A percentile compares a stretch with the other conserved stretches of the same genome.
Conservation (phyloP, 2,113 vertebrate genomes). For the Xenopus borealis region DNA sequence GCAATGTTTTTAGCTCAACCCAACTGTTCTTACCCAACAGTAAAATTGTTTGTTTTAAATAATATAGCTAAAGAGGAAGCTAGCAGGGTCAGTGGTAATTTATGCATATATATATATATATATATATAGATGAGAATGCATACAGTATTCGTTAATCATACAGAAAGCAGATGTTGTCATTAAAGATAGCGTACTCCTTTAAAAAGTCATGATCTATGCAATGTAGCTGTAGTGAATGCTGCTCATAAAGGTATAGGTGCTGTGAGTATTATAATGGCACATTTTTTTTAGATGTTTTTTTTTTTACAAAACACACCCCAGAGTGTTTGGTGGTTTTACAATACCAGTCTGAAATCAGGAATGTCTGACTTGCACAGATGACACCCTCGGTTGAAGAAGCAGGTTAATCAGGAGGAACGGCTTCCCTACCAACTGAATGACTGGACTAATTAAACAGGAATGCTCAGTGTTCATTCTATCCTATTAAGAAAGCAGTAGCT, state of each 20-base stretch:
- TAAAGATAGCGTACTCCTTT: too few species aligned
- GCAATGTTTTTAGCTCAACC: too few species aligned
- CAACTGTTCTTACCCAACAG: too few species aligned
- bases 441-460: constrained; percentile 64
- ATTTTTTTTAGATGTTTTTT: constrained; percentile 34
- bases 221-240: too few species aligned
- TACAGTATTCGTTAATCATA: too few species aligned
- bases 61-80: too few species aligned
- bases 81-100: too few species aligned
- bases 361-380: constrained; percentile 62
- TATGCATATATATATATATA: too few species aligned
- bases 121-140: too few species aligned
- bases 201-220: too few species aligned
- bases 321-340: constrained; percentile 46
- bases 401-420: constrained; percentile 65
- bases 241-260: neutral
- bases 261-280: constrained; percentile 19
- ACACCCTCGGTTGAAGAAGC: constrained; percentile 56
- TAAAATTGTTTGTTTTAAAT: too few species aligned
- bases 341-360: constrained; percentile 53
- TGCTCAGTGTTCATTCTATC: constrained; percentile 56
- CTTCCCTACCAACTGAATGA: constrained; percentile 70
- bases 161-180: too few species aligned
- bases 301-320: constrained; percentile 56
- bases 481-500: constrained; percentile 52